A percentile compares a stretch with the other conserved stretches of the same genome.
Evolutionary conservation across 37 sponge, comb jelly and placozoan genomes (phyloP).

Genomic region (Theonella swinhoei): DNA sequence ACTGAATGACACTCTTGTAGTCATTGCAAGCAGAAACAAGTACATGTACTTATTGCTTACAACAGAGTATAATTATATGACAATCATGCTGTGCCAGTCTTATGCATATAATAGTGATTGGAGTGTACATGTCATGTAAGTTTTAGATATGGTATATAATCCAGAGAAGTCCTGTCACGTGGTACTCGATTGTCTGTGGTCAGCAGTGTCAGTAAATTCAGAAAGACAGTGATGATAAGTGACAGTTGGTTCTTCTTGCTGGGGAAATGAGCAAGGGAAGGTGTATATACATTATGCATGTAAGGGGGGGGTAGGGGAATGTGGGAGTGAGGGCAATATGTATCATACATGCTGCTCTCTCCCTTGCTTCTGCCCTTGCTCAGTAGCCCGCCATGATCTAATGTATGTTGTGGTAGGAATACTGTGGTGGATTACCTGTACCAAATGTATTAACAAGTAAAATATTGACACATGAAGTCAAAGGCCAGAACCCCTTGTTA

Average conservation of each 20-base stretch:
- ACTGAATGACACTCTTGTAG: too few relatives aligned
- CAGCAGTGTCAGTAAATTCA: too few relatives aligned
- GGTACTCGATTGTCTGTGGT: slow-evolving; percentile 75
- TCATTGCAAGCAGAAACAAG: too few relatives aligned
- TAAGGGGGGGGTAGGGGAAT: not conserved
- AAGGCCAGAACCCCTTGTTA: too few relatives aligned
- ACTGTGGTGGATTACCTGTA: not conserved
- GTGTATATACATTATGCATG: not conserved
- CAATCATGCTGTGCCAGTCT: too few relatives aligned
- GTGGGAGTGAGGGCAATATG: not conserved
- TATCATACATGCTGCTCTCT: not conserved
- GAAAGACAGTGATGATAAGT: slow-evolving; percentile 42
- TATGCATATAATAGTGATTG: too few relatives aligned
- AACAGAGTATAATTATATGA: too few relatives aligned
- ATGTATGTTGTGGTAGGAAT: slow-evolving; percentile 67
- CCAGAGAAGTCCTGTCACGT: slow-evolving; percentile 86
- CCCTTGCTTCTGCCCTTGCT: not conserved
- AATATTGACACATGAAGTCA: too few relatives aligned
- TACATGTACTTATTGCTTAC: too few relatives aligned
- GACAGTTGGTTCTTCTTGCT: slow-evolving; percentile 27
- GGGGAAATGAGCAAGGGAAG: not conserved
- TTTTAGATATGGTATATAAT: too few relatives aligned
- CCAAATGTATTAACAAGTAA: not conserved
- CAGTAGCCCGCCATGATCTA: slow-evolving; percentile 37
- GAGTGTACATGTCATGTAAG: too few relatives aligned